A percentile compares a stretch with the other conserved stretches of the same genome.
Evolutionary conservation across 2,797 vertebrate species (phyloP).

Genomic region (Paguma larvata): DNA sequence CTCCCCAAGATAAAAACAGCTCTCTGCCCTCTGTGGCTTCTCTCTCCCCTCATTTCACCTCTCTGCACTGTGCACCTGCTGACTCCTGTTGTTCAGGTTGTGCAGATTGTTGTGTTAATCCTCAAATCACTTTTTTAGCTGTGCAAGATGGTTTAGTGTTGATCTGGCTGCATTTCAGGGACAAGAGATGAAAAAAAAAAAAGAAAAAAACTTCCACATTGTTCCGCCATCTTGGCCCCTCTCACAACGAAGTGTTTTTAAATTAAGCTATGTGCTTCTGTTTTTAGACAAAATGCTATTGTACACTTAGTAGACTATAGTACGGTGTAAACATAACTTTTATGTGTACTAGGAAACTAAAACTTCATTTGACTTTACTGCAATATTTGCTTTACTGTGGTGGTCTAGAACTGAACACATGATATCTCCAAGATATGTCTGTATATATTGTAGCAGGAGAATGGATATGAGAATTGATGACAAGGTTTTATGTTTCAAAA

Average conservation of each 20-base stretch:
- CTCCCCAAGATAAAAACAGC: too few species aligned
- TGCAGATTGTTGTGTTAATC: too few species aligned
- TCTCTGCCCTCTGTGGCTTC: too few species aligned
- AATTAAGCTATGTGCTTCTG: background rate
- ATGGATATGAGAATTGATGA: background rate
- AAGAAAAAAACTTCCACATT: too few species aligned
- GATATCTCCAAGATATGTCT: background rate
- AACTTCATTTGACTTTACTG: background rate
- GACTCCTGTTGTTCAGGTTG: too few species aligned
- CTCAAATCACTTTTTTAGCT: too few species aligned
- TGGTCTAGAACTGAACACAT: background rate
- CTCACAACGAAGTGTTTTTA: background rate
- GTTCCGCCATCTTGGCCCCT: too few species aligned
- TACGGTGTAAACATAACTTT: background rate
- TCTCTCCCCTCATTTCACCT: too few species aligned
- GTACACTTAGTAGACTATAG: background rate
- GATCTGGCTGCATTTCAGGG: too few species aligned
- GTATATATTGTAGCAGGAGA: background rate
- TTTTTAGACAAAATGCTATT: background rate
- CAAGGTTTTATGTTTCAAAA: constrained; percentile 58
- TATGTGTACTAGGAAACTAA: background rate
- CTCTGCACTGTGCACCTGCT: too few species aligned
- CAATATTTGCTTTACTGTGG: background rate
- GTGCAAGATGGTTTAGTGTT: too few species aligned
- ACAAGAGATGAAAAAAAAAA: too few species aligned